These are phyloP conservation scores for Dilophus febrilis DNA, from an alignment of 2,888 invertebrate genomes.

Conservation along the genomic window DNA sequence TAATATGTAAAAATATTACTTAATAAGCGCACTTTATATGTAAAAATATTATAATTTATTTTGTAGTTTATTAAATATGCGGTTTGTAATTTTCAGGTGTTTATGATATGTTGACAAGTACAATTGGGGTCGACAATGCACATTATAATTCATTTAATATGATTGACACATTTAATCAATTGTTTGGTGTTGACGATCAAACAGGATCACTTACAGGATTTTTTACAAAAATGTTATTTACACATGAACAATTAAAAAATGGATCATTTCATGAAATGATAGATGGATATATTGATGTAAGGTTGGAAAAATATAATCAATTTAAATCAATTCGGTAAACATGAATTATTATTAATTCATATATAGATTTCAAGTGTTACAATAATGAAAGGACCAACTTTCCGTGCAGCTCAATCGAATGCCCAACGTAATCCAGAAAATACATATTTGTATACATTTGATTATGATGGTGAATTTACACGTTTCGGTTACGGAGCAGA, in stretches of 20 bases:
- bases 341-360: slow-evolving; percentile 9
- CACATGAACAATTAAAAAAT: slow-evolving; percentile 20
- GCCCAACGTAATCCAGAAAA: slow-evolving; percentile 18
- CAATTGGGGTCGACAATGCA: neutral
- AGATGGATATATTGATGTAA: slow-evolving; percentile 34
- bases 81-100: slow-evolving; percentile 8
- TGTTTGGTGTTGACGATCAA: slow-evolving; percentile 28
- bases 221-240: slow-evolving; percentile 12
- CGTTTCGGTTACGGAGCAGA: slow-evolving; percentile 28
- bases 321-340: slow-evolving; percentile 2
- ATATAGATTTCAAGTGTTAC: slow-evolving; percentile 30
- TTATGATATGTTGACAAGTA: slow-evolving; percentile 12
- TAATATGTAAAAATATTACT: too few species aligned
- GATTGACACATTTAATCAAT: slow-evolving; percentile 13
- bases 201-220: slow-evolving; percentile 28
- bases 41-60: too few species aligned
- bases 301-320: too few species aligned
- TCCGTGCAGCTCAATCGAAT: slow-evolving; percentile 26
- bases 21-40: too few species aligned
- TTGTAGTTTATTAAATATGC: neutral
- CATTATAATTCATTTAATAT: slow-evolving; percentile 7
- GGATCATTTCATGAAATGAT: slow-evolving; percentile 28
- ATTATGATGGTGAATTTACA: slow-evolving; percentile 29
- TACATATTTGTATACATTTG: slow-evolving; percentile 34
- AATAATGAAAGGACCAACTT: slow-evolving; percentile 31